Evolutionary conservation across 2,113 vertebrate species (phyloP).

Genomic region (Lamprotornis superbus): DNA sequence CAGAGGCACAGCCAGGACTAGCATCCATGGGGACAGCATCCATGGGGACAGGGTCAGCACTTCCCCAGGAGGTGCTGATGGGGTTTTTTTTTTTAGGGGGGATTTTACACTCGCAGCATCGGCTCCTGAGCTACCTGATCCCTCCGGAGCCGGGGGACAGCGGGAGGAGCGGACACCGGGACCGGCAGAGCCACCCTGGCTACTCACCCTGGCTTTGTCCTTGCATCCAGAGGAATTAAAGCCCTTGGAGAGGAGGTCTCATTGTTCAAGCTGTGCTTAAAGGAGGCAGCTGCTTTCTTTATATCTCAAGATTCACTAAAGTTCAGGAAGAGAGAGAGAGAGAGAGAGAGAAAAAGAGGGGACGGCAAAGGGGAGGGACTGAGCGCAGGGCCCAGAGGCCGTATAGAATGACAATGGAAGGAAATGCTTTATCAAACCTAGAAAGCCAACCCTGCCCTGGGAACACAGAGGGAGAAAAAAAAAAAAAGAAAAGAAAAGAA

Average conservation of each 20-base stretch:
- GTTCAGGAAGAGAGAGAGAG: slow-evolving; percentile 54
- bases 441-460: slow-evolving; percentile 69
- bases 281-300: slow-evolving; percentile 59
- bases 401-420: slow-evolving; percentile 73
- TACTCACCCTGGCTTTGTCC: slow-evolving; percentile 67
- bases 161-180: background rate
- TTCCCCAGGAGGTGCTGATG: fast-evolving
- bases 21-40: background rate
- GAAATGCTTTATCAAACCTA: slow-evolving; percentile 73
- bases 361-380: slow-evolving; percentile 62
- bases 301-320: slow-evolving; percentile 58
- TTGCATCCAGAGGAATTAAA: slow-evolving; percentile 64
- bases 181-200: background rate
- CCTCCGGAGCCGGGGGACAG: background rate
- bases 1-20: fast-evolving
- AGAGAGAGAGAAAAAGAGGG: slow-evolving; percentile 15
- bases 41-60: fast-evolving
- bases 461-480: background rate
- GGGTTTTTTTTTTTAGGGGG: no score
- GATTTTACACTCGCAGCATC: background rate
- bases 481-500: background rate
- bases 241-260: slow-evolving; percentile 33
- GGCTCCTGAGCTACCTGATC: fast-evolving
- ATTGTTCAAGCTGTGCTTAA: slow-evolving; percentile 17
- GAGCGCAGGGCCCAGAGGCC: slow-evolving; percentile 57